These are phyloP conservation scores for Scaptomyza polygonia DNA, from an alignment of 2,888 invertebrate genomes.

Conservation along the genomic window DNA sequence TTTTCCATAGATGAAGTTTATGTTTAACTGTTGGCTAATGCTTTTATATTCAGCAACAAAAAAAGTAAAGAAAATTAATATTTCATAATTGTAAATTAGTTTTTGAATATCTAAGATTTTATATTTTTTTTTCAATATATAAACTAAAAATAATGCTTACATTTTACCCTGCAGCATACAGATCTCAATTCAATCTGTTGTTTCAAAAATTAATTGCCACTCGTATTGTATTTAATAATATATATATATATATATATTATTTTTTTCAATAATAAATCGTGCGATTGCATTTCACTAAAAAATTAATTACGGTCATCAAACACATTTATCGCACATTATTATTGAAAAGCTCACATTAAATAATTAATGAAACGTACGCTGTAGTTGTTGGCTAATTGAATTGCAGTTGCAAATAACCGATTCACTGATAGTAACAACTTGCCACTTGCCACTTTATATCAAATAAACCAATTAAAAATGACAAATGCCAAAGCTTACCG, in stretches of 20 bases:
- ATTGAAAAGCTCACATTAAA: slow-evolving; percentile 5
- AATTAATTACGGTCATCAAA: slow-evolving; percentile 2
- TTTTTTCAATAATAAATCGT: background rate
- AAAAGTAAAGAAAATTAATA: too few relatives aligned
- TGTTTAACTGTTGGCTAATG: too few relatives aligned
- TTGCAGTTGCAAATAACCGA: slow-evolving; percentile 19
- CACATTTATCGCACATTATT: background rate
- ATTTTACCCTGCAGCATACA: too few relatives aligned
- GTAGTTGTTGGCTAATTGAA: slow-evolving; percentile 30
- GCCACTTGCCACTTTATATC: background rate
- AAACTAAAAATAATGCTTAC: too few relatives aligned
- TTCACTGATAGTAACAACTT: background rate
- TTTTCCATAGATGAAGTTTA: background rate
- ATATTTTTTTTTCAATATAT: too few relatives aligned
- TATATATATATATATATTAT: too few relatives aligned
- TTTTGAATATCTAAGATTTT: too few relatives aligned
- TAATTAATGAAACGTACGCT: slow-evolving; percentile 8
- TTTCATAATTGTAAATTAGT: too few relatives aligned
- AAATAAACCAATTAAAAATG: slow-evolving; percentile 11
- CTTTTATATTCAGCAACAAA: too few relatives aligned
- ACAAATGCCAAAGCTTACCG: slow-evolving; percentile 51
- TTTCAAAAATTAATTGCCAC: background rate
- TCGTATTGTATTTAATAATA: background rate
- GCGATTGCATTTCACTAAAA: background rate
- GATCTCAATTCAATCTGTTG: too few relatives aligned